A percentile compares a stretch with the other conserved stretches of the same genome.
Conservation (phyloP, 2,888 invertebrate species). For the Lampropteryx suffumata region DNA sequence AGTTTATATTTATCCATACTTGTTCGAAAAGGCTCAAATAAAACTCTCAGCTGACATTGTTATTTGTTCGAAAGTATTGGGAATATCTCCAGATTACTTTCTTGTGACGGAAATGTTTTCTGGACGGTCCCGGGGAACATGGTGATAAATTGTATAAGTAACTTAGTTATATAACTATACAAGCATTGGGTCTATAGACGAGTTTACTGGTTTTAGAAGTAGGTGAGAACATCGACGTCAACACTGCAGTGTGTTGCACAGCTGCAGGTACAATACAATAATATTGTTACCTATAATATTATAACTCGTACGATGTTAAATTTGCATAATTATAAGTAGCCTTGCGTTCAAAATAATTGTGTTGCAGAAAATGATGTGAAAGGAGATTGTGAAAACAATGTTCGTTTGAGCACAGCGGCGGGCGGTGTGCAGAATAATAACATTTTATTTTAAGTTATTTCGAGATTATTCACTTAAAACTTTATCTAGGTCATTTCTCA, state of each 20-base stretch:
- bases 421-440: background rate
- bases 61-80: slow-evolving; percentile 24
- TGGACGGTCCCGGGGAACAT: slow-evolving; percentile 1
- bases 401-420: background rate
- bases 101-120: slow-evolving; percentile 9
- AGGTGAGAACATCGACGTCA: background rate
- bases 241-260: slow-evolving; percentile 11
- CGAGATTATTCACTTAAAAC: background rate
- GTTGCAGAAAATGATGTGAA: slow-evolving; percentile 26
- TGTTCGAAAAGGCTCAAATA: slow-evolving; percentile 13
- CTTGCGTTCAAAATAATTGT: slow-evolving; percentile 24
- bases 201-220: too few species aligned
- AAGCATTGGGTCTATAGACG: too few species aligned
- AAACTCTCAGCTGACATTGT: slow-evolving; percentile 24
- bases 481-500: background rate
- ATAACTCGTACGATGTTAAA: slow-evolving; percentile 14
- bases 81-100: slow-evolving; percentile 18
- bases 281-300: slow-evolving; percentile 17
- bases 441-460: background rate
- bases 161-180: too few species aligned
- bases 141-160: too few species aligned
- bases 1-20: slow-evolving; percentile 7
- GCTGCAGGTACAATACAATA: slow-evolving; percentile 10
- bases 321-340: slow-evolving; percentile 23
- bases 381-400: slow-evolving; percentile 24